These are phyloP conservation scores for Barbus barbus DNA, from an alignment of 2,113 vertebrate species.

Conservation along the genomic window DNA sequence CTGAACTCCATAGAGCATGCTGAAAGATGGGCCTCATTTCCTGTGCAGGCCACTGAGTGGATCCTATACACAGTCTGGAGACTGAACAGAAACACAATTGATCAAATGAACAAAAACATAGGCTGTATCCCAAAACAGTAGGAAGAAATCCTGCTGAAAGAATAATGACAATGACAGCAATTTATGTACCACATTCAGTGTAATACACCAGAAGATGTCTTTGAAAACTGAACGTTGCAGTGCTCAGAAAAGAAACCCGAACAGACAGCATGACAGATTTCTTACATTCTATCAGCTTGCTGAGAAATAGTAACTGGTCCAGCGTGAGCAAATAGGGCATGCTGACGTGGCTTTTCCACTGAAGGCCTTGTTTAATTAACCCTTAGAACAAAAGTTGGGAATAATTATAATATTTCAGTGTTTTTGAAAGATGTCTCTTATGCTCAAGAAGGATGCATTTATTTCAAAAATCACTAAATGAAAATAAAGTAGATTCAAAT, in stretches of 20 bases:
- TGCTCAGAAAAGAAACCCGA: neutral
- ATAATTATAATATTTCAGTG: too few relatives aligned
- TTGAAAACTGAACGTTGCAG: neutral
- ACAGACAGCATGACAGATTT: conserved; percentile 12
- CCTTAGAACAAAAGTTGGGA: too few relatives aligned
- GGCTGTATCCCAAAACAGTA: neutral
- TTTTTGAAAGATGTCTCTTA: too few relatives aligned
- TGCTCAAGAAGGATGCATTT: too few relatives aligned
- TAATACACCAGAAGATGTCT: neutral
- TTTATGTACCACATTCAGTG: neutral
- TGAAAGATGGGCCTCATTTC: too few relatives aligned
- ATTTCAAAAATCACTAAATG: too few relatives aligned
- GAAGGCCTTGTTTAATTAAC: neutral
- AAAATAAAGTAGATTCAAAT: too few relatives aligned
- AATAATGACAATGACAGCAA: neutral
- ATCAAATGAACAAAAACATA: neutral
- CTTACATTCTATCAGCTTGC: conserved; percentile 31
- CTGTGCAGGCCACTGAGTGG: too few relatives aligned
- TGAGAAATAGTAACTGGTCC: neutral
- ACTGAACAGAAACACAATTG: neutral
- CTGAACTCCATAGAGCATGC: too few relatives aligned
- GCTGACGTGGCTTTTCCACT: neutral
- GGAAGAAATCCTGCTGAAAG: neutral
- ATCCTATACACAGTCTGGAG: too few relatives aligned
- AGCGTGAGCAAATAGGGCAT: neutral